Conservation (phyloP, 2,888 invertebrate species). For the Gortyna flavago region DNA sequence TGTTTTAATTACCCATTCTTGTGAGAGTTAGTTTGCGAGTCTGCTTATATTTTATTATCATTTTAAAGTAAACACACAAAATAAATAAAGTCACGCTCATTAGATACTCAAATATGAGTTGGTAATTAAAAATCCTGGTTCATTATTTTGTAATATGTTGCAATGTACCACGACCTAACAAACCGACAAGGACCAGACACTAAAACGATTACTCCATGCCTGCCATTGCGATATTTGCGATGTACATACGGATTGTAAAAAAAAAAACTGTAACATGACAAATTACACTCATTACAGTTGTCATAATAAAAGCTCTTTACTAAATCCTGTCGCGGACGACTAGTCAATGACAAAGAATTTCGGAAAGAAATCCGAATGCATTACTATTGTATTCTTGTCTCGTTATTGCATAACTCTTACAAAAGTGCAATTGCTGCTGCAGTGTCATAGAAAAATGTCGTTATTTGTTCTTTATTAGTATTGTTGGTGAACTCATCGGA, state of each 20-base stretch:
- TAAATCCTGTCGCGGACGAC: conserved; percentile 36
- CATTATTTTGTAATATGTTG: not conserved
- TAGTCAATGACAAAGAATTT: conserved; percentile 54
- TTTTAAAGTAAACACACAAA: not conserved
- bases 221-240: not conserved
- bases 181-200: not conserved
- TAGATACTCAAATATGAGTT: not conserved
- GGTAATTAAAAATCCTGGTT: not conserved
- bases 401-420: conserved; percentile 51
- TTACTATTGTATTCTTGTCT: conserved; percentile 35
- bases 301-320: conserved; percentile 15
- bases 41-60: not conserved
- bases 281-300: conserved; percentile 23
- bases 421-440: conserved; percentile 40
- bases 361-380: conserved; percentile 32
- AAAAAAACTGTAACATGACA: conserved; percentile 17
- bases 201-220: not conserved
- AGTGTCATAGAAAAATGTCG: conserved; percentile 21
- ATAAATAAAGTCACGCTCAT: not conserved
- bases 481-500: conserved; percentile 31
- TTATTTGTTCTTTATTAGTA: conserved; percentile 26
- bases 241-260: not conserved
- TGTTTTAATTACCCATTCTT: conserved; percentile 14
- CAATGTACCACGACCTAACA: not conserved
- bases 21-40: conserved; percentile 26